Percentiles rank a stretch among this genome's conserved stretches.
Conservation (phyloP, 2,797 vertebrate genomes). For the Aeoliscus strigatus region DNA sequence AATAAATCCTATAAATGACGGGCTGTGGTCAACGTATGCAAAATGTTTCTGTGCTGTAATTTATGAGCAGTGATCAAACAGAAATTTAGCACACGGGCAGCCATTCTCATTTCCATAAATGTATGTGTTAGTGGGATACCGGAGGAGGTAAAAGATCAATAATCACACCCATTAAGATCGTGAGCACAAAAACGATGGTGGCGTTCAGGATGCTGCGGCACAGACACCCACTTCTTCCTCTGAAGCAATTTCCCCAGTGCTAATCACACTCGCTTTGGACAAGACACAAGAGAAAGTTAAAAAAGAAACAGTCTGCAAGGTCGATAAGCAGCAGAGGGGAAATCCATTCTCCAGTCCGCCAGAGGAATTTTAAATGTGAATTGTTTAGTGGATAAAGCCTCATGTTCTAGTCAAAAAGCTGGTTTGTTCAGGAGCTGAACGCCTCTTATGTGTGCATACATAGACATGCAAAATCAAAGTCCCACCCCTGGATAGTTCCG, state of each 20-base stretch:
- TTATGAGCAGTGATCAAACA: conserved; percentile 58
- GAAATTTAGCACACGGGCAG: conserved; percentile 37
- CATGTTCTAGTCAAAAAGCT: conserved; percentile 26
- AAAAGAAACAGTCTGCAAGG: conserved; percentile 57
- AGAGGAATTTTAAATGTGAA: conserved; percentile 36
- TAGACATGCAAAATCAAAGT: conserved; percentile 1
- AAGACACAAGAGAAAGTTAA: conserved; percentile 40
- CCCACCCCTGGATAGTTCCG: conserved; percentile 2
- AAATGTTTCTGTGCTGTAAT: conserved; percentile 48
- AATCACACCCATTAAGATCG: conserved; percentile 34
- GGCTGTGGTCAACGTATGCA: conserved; percentile 42
- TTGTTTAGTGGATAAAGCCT: conserved; percentile 34
- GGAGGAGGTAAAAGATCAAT: conserved; percentile 44
- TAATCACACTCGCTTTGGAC: conserved; percentile 49
- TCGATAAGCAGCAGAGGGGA: conserved; percentile 46
- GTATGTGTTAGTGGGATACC: conserved; percentile 40
- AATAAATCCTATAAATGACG: conserved; percentile 28
- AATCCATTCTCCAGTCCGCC: conserved; percentile 44
- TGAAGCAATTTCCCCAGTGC: conserved; percentile 41
- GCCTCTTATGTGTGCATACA: conserved; percentile 1
- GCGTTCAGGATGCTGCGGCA: conserved; percentile 31
- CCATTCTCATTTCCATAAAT: conserved; percentile 63
- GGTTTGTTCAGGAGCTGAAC: conserved; percentile 20
- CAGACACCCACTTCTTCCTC: conserved; percentile 31
- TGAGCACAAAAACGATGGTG: conserved; percentile 20